These are phyloP conservation scores for Paralichthys olivaceus DNA, from an alignment of 2,113 vertebrate genomes.

Conservation along the genomic window DNA sequence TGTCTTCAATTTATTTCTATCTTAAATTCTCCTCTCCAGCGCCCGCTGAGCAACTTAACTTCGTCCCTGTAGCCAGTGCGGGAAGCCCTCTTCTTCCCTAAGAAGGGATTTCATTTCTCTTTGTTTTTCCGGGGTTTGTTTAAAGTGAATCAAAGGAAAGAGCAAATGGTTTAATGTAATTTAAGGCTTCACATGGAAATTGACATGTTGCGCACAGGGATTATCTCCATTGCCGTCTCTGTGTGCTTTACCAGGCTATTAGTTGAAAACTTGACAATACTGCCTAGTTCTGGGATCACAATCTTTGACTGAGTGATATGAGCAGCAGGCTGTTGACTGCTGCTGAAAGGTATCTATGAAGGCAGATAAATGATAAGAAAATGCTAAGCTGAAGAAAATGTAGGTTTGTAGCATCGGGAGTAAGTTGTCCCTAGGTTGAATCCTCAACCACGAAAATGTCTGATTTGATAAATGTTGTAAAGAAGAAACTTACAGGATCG, in stretches of 20 bases:
- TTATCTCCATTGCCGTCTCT: slow-evolving; percentile 25
- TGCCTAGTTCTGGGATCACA: slow-evolving; percentile 27
- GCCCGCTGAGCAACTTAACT: slow-evolving; percentile 30
- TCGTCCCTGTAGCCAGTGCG: slow-evolving; percentile 23
- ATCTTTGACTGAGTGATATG: slow-evolving; percentile 2
- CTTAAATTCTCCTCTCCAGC: slow-evolving; percentile 52
- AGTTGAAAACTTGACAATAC: slow-evolving; percentile 34
- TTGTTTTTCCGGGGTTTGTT: slow-evolving; percentile 50
- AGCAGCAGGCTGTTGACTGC: slow-evolving; percentile 20
- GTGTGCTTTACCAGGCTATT: slow-evolving; percentile 35
- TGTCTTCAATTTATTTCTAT: slow-evolving; percentile 52
- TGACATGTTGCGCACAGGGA: slow-evolving; percentile 28
- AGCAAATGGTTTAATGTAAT: slow-evolving; percentile 30
- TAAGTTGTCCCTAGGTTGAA: neutral
- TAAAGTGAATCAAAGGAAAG: slow-evolving; percentile 34
- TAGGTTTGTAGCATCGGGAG: neutral
- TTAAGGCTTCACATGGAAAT: slow-evolving; percentile 23
- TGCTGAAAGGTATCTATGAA: slow-evolving; percentile 10
- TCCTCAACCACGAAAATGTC: slow-evolving; percentile 19
- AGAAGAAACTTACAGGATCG: slow-evolving; percentile 18
- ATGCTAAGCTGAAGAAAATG: slow-evolving; percentile 15
- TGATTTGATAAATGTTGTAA: slow-evolving; percentile 25
- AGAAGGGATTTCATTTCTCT: slow-evolving; percentile 46
- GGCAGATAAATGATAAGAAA: neutral
- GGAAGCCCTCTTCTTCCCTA: slow-evolving; percentile 24